phyloP scores from a whole-genome alignment of 2,888 invertebrate genomes.

The Pyrrhia umbra region DNA sequence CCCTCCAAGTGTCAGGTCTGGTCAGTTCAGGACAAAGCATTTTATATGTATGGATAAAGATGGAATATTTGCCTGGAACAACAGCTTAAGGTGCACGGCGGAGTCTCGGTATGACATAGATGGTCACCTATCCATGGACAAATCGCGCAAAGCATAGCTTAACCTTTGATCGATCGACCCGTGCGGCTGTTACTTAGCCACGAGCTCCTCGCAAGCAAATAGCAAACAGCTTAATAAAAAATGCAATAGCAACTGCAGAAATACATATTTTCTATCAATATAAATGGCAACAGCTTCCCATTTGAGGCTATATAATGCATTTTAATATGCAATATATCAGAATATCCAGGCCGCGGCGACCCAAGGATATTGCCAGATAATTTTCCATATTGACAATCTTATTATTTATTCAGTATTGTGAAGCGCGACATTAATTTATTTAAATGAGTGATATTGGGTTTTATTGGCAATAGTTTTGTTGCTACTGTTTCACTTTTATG shows the following conservation, averaged over 20 bases:
- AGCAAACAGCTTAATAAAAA: slow-evolving; percentile 24
- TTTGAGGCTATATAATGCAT: slow-evolving; percentile 41
- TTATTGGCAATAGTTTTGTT: background rate
- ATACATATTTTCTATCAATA: slow-evolving; percentile 50
- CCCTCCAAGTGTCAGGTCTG: no score
- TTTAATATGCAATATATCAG: slow-evolving; percentile 57
- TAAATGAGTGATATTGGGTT: background rate
- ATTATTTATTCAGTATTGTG: slow-evolving; percentile 17
- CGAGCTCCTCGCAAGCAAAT: slow-evolving; percentile 20
- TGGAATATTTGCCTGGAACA: no score
- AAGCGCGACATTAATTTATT: slow-evolving; percentile 16
- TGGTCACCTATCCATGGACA: no score
- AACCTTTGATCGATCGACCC: no score
- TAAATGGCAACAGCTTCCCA: slow-evolving; percentile 36
- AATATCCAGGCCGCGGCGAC: slow-evolving; percentile 28
- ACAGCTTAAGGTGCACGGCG: no score
- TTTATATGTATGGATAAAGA: no score
- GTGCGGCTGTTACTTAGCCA: no score
- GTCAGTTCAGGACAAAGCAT: no score
- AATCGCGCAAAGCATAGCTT: no score
- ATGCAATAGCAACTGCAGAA: slow-evolving; percentile 21
- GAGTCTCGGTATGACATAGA: no score
- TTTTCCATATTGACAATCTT: slow-evolving; percentile 43
- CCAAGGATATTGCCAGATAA: slow-evolving; percentile 48
- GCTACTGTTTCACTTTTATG: background rate